Evolutionary conservation across 2,888 invertebrate genomes (phyloP), one percentile per base, ranked within the genome.

Genomic region (Conistra vaccinii): DNA sequence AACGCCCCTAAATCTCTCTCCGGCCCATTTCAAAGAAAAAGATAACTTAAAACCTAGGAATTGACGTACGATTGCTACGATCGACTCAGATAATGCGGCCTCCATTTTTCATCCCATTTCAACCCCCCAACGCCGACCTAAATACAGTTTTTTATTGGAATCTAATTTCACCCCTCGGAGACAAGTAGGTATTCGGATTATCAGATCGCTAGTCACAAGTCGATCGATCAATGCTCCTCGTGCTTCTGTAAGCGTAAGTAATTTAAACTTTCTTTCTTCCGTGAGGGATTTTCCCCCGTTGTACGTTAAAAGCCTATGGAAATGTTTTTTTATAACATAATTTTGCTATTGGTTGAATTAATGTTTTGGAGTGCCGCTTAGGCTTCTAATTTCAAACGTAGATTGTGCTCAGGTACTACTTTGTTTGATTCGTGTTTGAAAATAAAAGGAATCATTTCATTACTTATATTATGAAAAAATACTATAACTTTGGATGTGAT

Each of bases 81-180:
- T 80, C 75, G 81, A 61, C 71, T 85, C 17, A 1, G 75, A 77
- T 84, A 80, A 72, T 58, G 39, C 62, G 69, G 35, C 63, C 60
- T 42, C 68, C 81, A 90, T 89, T 87, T 86, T 84, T 90, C 87
- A 86, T 87, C 80, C 85, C 69, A 78, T 83, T 77, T 76, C 57
- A 45, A 66, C 48, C 51, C 35, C n/a, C 20, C n/a, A 12, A 45
- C 32, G 26, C 69, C 60, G 48, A 61, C 80, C 53, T 88, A 86
- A 87, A 85, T 84, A 89, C 80, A 83, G 72, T 87, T 90, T 85
- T 78, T 88, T 87, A 90, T 90, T 86, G 73, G 86, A 84, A 89
- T 90, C 87, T 88, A 89, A 89, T 90, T 90, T 89, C 76, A 77
- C 76, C 69, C 73, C 82, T 58, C 69, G 69, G 71, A 74, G 84